Evolutionary conservation across 2,888 invertebrate species (phyloP), one percentile per base, ranked within the genome.

Genomic region (Andricus curvator): DNA sequence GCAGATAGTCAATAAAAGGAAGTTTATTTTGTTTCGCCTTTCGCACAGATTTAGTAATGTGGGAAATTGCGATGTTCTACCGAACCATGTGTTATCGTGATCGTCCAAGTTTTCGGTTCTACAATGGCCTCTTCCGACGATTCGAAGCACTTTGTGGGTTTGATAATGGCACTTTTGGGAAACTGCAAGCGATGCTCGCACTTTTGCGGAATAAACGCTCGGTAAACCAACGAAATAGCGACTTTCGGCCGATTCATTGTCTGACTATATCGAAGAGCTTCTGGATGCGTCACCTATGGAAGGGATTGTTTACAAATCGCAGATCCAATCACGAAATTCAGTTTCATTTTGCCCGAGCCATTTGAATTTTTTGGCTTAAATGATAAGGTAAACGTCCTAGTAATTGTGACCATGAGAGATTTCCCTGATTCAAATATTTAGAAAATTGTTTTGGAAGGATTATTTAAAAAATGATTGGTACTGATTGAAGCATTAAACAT

Each of bases 151-250:
- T 87, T 88, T 86, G 83, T 83, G 81, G 81, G 83, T 81, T 82
- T 86, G 82, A 87, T 88, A 88, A 90, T 88, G 86, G 88, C 81
- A 87, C 86, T 87, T 87, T 88, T 84, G 83, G 85, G 84, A 84
- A 87, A 87, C 85, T 86, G 82, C 85, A 82, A 80, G 82, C 84
- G 80, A 84, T 84, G 86, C 85, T 86, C 84, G 84, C 83, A 84
- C 85, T 83, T 82, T 84, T 83, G 80, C 78, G 80, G 82, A 80
- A 84, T 85, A 78, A 77, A 81, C 81, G 84, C 76, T 76, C 68
- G 70, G 80, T 77, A 79, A 81, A 68, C 76, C 80, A 70, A 79
- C 78, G 78, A 83, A 82, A 70, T 80, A 78, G 80, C 80, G 81
- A 81, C 70, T 83, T 77, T 78, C 77, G 78, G 77, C 67, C 79